Percentiles rank a stretch among this genome's conserved stretches.
phyloP scores from a whole-genome alignment of 2,113 vertebrate genomes.

The Eulacestoma nigropectus region DNA sequence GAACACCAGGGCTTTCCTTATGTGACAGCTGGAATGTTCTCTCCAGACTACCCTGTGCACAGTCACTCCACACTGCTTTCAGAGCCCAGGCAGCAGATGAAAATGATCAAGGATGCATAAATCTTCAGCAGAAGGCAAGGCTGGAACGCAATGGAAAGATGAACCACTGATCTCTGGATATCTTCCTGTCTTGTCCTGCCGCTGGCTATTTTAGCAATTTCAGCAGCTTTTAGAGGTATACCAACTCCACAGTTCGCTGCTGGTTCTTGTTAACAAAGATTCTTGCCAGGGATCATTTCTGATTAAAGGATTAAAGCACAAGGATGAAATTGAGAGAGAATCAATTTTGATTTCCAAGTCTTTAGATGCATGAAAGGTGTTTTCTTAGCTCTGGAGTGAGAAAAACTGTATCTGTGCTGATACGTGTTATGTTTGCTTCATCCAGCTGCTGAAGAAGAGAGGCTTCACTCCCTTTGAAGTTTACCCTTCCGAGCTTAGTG shows the following conservation, averaged over 20 bases:
- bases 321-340: neutral
- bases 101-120: neutral
- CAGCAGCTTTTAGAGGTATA: neutral
- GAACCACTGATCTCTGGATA: neutral
- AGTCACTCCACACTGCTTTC: neutral
- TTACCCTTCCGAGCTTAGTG: neutral
- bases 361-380: neutral
- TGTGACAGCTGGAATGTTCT: neutral
- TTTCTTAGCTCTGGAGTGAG: neutral
- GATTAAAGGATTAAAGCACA: neutral
- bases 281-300: neutral
- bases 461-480: slow-evolving; percentile 2
- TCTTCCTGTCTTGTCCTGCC: neutral
- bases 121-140: neutral
- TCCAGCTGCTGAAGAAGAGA: neutral
- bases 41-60: neutral
- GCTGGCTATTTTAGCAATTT: neutral
- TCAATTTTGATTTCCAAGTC: neutral
- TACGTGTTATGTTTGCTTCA: neutral
- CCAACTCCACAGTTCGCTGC: neutral
- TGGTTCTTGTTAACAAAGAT: neutral
- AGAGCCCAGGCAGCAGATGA: neutral
- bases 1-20: neutral
- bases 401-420: neutral
- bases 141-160: neutral